These are phyloP conservation scores for Ylistrum balloti DNA, from an alignment of 1,140 invertebrate species.

Conservation along the genomic window DNA sequence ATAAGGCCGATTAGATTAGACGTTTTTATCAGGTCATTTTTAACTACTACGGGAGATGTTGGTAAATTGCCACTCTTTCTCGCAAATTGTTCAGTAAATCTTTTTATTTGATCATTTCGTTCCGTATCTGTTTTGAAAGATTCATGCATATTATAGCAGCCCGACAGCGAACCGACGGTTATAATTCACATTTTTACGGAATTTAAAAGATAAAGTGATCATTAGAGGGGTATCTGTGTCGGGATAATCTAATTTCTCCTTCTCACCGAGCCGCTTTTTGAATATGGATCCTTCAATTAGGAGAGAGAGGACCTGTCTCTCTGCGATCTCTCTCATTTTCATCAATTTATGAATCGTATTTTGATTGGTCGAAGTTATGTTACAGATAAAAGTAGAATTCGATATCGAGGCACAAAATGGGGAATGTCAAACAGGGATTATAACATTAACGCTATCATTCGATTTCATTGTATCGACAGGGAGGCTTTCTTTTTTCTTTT, in stretches of 20 bases:
- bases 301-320: background rate
- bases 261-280: conserved; percentile 22
- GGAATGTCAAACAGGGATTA: background rate
- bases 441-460: background rate
- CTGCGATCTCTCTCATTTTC: conserved; percentile 29
- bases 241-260: conserved; percentile 41
- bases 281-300: conserved; percentile 48
- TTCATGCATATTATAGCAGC: conserved; percentile 47
- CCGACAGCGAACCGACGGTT: conserved; percentile 43
- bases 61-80: conserved; percentile 45
- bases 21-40: conserved; percentile 48
- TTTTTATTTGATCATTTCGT: conserved; percentile 48
- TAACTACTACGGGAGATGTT: conserved; percentile 42
- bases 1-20: conserved; percentile 41
- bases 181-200: conserved; percentile 50
- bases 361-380: conserved; percentile 46
- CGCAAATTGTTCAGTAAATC: conserved; percentile 41
- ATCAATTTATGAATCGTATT: conserved; percentile 47
- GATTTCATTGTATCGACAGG: background rate
- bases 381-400: conserved; percentile 39
- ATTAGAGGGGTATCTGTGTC: conserved; percentile 41
- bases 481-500: no score
- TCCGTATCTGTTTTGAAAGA: conserved; percentile 48
- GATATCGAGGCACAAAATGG: conserved; percentile 32
- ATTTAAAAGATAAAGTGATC: conserved; percentile 50